phyloP scores from a whole-genome alignment of 2,113 vertebrate genomes.

The Siniperca chuatsi region DNA sequence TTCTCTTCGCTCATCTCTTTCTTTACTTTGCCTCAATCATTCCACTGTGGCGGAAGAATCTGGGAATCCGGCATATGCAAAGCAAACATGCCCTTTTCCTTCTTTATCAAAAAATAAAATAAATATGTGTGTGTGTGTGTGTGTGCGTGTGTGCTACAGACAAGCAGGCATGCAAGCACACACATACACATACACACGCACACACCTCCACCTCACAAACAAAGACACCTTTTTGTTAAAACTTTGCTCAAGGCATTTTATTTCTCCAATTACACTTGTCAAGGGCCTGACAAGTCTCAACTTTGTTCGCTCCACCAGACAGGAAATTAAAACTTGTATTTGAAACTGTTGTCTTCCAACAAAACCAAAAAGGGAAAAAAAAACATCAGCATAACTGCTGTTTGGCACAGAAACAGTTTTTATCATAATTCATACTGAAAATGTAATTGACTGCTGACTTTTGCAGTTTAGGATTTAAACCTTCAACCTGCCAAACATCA shows the following conservation, averaged over 20 bases:
- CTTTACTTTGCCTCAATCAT: slow-evolving; percentile 53
- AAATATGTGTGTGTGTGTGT: slow-evolving; percentile 3
- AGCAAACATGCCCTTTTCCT: slow-evolving; percentile 66
- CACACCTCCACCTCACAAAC: slow-evolving; percentile 35
- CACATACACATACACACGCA: slow-evolving; percentile 12
- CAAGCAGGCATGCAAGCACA: background rate
- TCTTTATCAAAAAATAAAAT: slow-evolving; percentile 53
- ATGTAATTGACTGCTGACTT: slow-evolving; percentile 9
- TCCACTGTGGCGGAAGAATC: slow-evolving; percentile 67
- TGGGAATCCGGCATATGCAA: slow-evolving; percentile 58
- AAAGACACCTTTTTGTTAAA: slow-evolving; percentile 49
- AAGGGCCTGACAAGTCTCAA: slow-evolving; percentile 58
- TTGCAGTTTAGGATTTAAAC: slow-evolving; percentile 1
- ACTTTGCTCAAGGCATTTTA: slow-evolving; percentile 56
- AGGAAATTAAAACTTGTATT: slow-evolving; percentile 71
- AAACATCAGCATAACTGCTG: slow-evolving; percentile 20
- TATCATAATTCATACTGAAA: slow-evolving; percentile 17
- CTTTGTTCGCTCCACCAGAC: slow-evolving; percentile 55
- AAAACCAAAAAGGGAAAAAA: slow-evolving; percentile 9
- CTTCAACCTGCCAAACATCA: background rate
- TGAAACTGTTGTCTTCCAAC: slow-evolving; percentile 52
- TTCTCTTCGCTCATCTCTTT: slow-evolving; percentile 55
- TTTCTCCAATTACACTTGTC: slow-evolving; percentile 68
- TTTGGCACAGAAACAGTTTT: slow-evolving; percentile 43
- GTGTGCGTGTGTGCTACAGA: background rate